Evolutionary conservation across 2,797 vertebrate species (phyloP).

Genomic region (Melanotaenia parkinsoni): DNA sequence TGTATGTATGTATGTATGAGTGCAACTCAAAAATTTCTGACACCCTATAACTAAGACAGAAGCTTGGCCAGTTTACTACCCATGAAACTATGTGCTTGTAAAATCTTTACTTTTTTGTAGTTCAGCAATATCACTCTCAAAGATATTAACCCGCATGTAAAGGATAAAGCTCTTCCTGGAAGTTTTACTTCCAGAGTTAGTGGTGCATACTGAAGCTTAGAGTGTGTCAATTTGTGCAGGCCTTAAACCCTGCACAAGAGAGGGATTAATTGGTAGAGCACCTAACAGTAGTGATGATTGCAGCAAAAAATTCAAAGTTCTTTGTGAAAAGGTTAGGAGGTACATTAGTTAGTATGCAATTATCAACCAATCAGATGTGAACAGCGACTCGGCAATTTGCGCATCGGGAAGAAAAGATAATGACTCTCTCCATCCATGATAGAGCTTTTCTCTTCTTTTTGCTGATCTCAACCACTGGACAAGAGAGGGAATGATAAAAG

Average conservation of each 20-base stretch:
- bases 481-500: not conserved
- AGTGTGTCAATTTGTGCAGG: not conserved
- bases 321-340: conserved; percentile 48
- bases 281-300: conserved; percentile 30
- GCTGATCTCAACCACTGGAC: conserved; percentile 22
- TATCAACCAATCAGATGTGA: conserved; percentile 63
- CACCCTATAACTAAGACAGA: not conserved
- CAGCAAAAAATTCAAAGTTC: conserved; percentile 39
- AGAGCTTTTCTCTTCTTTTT: conserved; percentile 25
- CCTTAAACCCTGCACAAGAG: conserved; percentile 12
- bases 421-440: conserved; percentile 52
- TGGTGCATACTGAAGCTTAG: not conserved
- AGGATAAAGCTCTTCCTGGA: not conserved
- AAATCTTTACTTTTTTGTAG: not conserved
- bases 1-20: not conserved
- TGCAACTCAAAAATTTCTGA: not conserved
- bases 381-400: conserved; percentile 56
- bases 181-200: not conserved
- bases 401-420: conserved; percentile 40
- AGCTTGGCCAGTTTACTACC: not conserved
- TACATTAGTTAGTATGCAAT: conserved; percentile 59
- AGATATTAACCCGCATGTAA: not conserved
- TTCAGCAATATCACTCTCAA: not conserved
- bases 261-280: conserved; percentile 22
- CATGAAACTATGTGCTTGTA: not conserved